Evolutionary conservation across 2,888 invertebrate genomes (phyloP), one percentile per base, ranked within the genome.

Genomic region (Nomada fucata): DNA sequence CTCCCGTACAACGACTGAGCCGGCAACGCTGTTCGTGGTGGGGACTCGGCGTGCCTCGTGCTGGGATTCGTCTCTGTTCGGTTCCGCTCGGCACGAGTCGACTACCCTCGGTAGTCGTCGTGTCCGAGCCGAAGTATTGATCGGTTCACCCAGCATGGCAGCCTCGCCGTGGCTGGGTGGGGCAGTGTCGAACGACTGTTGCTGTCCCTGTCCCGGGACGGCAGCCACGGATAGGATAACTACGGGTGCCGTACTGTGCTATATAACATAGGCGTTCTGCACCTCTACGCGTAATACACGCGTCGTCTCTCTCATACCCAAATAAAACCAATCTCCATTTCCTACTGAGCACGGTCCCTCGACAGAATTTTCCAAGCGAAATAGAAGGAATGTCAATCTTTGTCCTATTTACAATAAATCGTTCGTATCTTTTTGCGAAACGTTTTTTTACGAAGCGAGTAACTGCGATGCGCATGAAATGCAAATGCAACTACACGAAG

Each of bases 61-160:
- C 90, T 88, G 86, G 90, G 90, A 83, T 84, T 91, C 91, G 91
- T 84, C 42, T 15, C 9, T 36, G 4, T 53, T 86, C 91, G 91
- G 36, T 59, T 67, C 15, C 20, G 29, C 61, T 88, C 90, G 90
- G 57, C 44, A 53, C 5, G 80, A 84, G 42, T 60, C 87, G 63
- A n/a, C 11, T 9, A 9, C 2, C 42, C 78, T 86, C 91, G 91
- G 89, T 92, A 15, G 90, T 78, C 91, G 90, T 91, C 92, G 93
- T 91, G 84, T 88, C 91, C 90, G 93, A 94, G 94, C 94, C 94
- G 94, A 94, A 73, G 93, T 91, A 93, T 93, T 93, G 93, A 93
- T 93, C 92, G 90, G 82, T 88, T 82, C 88, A 83, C 89, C 88
- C 85, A 89, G 87, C 90, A 90, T 91, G 90, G 89, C 89, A 83